A percentile compares a stretch with the other conserved stretches of the same genome.
These are phyloP conservation scores for Chaetodon trifascialis DNA, from an alignment of 2,113 vertebrate genomes.

Conservation along the genomic window DNA sequence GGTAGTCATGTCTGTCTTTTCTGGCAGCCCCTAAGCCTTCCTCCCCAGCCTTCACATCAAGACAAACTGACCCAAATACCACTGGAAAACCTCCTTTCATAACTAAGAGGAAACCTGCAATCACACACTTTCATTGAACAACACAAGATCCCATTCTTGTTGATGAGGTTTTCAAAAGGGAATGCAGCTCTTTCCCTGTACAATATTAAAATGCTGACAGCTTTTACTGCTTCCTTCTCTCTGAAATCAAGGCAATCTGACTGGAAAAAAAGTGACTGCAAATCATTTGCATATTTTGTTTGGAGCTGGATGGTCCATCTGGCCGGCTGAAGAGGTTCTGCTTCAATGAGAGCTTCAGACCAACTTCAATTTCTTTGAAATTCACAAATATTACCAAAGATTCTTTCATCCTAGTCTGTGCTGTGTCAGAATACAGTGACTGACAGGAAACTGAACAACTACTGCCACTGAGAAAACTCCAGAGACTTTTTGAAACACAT, in stretches of 20 bases:
- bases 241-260: slow-evolving; percentile 45
- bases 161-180: neutral
- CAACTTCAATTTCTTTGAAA: slow-evolving; percentile 83
- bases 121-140: slow-evolving; percentile 4
- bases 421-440: slow-evolving; percentile 33
- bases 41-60: neutral
- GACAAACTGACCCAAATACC: slow-evolving; percentile 31
- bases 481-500: neutral
- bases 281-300: slow-evolving; percentile 64
- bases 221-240: neutral
- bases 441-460: slow-evolving; percentile 38
- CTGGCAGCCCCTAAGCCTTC: neutral
- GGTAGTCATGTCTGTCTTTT: neutral
- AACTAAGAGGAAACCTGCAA: slow-evolving; percentile 2
- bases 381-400: slow-evolving; percentile 75
- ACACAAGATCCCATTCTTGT: neutral
- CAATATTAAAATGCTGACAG: slow-evolving; percentile 3
- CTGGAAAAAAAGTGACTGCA: slow-evolving; percentile 28
- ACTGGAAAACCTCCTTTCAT: neutral
- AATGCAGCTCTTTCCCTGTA: neutral
- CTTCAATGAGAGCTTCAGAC: slow-evolving; percentile 37
- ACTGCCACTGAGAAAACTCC: slow-evolving; percentile 2
- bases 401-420: slow-evolving; percentile 22
- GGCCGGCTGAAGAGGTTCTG: slow-evolving; percentile 22
- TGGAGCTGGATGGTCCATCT: slow-evolving; percentile 43